These are phyloP conservation scores for Nephrotoma guestfalica DNA, from an alignment of 2,888 invertebrate genomes.

Conservation along the genomic window DNA sequence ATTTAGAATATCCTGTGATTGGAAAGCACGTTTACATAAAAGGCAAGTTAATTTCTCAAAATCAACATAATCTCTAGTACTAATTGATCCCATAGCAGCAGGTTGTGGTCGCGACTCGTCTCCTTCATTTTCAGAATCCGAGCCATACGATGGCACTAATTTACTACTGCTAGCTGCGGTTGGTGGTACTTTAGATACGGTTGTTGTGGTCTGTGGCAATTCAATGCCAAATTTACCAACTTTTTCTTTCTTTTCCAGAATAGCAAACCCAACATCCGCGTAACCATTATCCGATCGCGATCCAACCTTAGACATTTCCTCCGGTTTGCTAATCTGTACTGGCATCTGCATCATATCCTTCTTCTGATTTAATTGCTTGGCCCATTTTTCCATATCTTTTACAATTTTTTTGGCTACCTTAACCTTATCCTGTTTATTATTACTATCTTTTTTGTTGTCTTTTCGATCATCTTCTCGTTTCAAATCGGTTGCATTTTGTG, in stretches of 20 bases:
- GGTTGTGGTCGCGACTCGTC: conserved; percentile 8
- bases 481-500: conserved; percentile 1
- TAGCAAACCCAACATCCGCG: conserved; percentile 87
- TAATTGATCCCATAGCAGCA: conserved; percentile 20
- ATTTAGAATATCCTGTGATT: conserved; percentile 70
- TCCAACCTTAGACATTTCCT: not conserved
- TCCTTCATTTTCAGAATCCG: conserved; percentile 41
- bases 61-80: conserved; percentile 68
- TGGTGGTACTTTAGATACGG: conserved; percentile 1
- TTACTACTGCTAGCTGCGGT: conserved; percentile 26
- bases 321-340: not conserved
- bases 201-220: conserved; percentile 10
- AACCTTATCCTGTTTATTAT: conserved; percentile 71
- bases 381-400: conserved; percentile 80
- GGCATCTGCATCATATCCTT: conserved; percentile 45
- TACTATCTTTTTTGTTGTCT: conserved; percentile 38
- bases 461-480: conserved; percentile 24
- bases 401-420: conserved; percentile 97
- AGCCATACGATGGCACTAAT: conserved; percentile 64
- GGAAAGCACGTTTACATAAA: conserved; percentile 89
- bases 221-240: conserved; percentile 26
- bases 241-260: conserved; percentile 60
- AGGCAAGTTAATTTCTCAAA: conserved; percentile 84
- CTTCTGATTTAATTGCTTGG: conserved; percentile 90
- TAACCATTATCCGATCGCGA: conserved; percentile 38